Evolutionary conservation across 2,797 vertebrate genomes (phyloP).

Genomic region (Poeciliopsis infans): DNA sequence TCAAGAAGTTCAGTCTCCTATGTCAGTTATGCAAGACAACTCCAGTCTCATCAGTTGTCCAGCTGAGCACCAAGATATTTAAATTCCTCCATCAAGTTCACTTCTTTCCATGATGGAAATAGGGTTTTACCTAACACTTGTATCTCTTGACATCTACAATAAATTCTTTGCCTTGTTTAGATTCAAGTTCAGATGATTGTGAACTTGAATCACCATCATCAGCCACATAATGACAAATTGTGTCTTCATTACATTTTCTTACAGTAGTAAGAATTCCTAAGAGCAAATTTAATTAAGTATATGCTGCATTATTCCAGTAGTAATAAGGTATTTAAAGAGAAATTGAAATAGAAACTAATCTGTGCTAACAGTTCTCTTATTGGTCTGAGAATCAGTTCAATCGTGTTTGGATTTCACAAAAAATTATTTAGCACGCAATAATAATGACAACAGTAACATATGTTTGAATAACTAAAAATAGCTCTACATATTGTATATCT

Average conservation of each 20-base stretch:
- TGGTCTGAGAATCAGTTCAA: background rate
- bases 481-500: background rate
- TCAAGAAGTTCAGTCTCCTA: background rate
- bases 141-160: too few species aligned
- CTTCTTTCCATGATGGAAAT: too few species aligned
- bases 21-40: too few species aligned
- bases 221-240: background rate
- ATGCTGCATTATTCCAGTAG: background rate
- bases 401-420: background rate
- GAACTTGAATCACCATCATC: too few species aligned
- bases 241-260: background rate
- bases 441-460: background rate
- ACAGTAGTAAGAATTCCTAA: background rate
- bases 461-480: background rate
- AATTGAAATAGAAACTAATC: background rate
- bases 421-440: background rate
- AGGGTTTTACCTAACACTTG: too few species aligned
- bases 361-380: background rate
- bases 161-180: too few species aligned
- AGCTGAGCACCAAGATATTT: too few species aligned
- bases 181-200: too few species aligned
- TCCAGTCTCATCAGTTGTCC: too few species aligned
- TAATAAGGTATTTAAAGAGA: background rate
- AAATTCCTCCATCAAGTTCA: too few species aligned
- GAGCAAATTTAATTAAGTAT: background rate